Percentiles rank a stretch among this genome's conserved stretches.
Evolutionary conservation across 2,113 vertebrate genomes (phyloP).

Genomic region (Hystrix brachyura): DNA sequence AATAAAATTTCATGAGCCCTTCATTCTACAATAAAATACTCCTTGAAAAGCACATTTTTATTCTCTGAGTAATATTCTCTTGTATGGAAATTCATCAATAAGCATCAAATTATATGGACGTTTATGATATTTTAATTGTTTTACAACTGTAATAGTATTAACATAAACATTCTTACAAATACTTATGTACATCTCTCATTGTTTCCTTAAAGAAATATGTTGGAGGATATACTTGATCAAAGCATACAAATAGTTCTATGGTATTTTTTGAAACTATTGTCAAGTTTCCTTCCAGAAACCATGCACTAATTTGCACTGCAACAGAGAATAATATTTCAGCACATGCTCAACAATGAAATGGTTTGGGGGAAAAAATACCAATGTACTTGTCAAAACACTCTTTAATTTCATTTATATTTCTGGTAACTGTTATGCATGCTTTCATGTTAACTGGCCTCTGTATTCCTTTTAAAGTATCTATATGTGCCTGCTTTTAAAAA

Average conservation of each 20-base stretch:
- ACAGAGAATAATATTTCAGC: constrained; percentile 44
- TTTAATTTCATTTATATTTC: constrained; percentile 53
- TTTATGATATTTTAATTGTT: constrained; percentile 32
- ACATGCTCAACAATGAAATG: constrained; percentile 31
- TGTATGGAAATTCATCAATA: constrained; percentile 9
- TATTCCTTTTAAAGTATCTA: constrained; percentile 13
- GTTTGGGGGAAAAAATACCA: background rate
- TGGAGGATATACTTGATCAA: constrained; percentile 37
- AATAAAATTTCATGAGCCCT: constrained; percentile 1
- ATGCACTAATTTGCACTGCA: constrained; percentile 20
- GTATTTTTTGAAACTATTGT: constrained; percentile 22
- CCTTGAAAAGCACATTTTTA: constrained; percentile 39
- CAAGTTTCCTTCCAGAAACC: constrained; percentile 56
- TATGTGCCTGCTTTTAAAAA: background rate
- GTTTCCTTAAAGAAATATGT: constrained; percentile 61
- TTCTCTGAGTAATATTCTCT: constrained; percentile 25
- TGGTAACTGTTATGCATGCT: background rate
- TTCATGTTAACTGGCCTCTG: constrained; percentile 6
- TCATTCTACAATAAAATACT: constrained; percentile 21
- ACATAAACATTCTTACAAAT: constrained; percentile 61
- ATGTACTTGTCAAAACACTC: constrained; percentile 53
- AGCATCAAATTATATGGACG: constrained; percentile 40
- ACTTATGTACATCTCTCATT: constrained; percentile 45
- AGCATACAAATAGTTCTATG: constrained; percentile 45
- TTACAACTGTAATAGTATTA: constrained; percentile 41